Conservation (phyloP, 2,113 vertebrate genomes). For the Carassius carassius region DNA sequence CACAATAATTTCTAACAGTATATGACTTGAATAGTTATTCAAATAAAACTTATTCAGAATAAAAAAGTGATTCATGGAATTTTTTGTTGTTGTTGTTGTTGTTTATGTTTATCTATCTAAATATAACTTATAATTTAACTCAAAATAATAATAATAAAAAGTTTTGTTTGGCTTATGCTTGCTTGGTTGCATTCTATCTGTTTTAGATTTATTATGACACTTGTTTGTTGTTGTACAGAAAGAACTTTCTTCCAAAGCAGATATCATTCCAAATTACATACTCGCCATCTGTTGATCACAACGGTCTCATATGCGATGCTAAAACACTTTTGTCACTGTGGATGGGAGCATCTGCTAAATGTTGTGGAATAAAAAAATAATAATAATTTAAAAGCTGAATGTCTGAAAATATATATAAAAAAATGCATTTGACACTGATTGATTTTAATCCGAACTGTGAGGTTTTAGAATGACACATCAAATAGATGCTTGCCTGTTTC, state of each 20-base stretch:
- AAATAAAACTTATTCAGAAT: not conserved
- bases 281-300: slow-evolving; percentile 20
- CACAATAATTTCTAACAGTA: too few relatives aligned
- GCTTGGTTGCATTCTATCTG: not conserved
- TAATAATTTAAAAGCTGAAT: not conserved
- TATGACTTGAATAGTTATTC: not conserved
- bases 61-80: not conserved
- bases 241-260: slow-evolving; percentile 14
- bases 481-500: slow-evolving; percentile 3
- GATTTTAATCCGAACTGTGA: slow-evolving; percentile 5
- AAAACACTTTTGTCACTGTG: slow-evolving; percentile 1
- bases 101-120: too few relatives aligned
- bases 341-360: slow-evolving; percentile 7
- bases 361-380: not conserved
- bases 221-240: not conserved
- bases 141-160: not conserved
- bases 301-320: not conserved
- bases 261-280: slow-evolving; percentile 3
- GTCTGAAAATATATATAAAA: not conserved
- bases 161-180: not conserved
- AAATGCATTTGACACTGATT: not conserved
- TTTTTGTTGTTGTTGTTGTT: too few relatives aligned
- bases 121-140: not conserved
- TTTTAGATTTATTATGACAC: not conserved
- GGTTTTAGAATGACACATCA: not conserved